Evolutionary conservation across 2,888 invertebrate genomes (phyloP).

Genomic region (Luperina testacea): DNA sequence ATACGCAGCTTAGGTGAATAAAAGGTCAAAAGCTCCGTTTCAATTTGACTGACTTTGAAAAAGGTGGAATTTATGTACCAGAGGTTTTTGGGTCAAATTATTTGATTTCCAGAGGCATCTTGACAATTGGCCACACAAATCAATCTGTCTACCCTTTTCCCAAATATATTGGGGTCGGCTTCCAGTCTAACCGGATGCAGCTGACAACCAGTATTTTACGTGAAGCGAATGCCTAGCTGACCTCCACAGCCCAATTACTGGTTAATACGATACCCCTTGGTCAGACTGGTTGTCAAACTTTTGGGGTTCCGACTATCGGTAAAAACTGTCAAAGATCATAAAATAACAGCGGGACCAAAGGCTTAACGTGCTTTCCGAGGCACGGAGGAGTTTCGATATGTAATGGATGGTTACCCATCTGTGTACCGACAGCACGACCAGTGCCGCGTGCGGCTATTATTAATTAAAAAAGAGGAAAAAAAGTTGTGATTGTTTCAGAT

Average conservation of each 20-base stretch:
- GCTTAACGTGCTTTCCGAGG: neutral
- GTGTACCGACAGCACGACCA: rapidly evolving
- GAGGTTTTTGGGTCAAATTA: neutral
- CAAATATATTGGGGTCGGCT: neutral
- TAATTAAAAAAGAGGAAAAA: rapidly evolving
- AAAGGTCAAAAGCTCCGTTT: neutral
- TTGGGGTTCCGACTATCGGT: neutral
- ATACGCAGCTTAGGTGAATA: neutral
- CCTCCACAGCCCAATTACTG: neutral
- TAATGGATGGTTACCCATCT: neutral
- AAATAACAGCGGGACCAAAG: neutral
- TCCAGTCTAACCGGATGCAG: neutral
- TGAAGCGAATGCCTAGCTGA: neutral
- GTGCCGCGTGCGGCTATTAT: neutral
- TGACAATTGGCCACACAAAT: neutral
- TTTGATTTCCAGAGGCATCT: neutral
- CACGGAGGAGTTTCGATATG: neutral
- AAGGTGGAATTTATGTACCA: neutral
- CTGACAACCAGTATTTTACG: neutral
- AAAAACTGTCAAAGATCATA: neutral
- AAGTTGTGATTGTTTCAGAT: neutral
- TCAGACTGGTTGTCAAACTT: neutral
- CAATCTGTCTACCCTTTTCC: neutral
- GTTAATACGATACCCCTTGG: neutral
- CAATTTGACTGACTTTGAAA: neutral